Evolutionary conservation across 1,140 invertebrate species (phyloP).

Genomic region (Scaptomyza graminum): DNA sequence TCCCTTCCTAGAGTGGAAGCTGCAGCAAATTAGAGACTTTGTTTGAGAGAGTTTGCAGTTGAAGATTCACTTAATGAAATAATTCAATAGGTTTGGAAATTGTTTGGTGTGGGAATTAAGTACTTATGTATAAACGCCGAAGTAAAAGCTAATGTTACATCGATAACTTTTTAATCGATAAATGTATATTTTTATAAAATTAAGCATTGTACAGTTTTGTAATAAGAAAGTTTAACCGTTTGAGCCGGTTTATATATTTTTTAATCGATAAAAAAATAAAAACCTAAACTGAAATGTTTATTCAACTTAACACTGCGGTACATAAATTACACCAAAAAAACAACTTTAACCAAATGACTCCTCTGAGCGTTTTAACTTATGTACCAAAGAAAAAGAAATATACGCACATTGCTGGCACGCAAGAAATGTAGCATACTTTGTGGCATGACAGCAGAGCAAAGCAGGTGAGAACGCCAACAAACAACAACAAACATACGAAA

Average conservation of each 20-base stretch:
- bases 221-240: too few species aligned
- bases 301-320: too few species aligned
- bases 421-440: conserved; percentile 32
- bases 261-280: too few species aligned
- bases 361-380: conserved; percentile 14
- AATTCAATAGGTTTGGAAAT: not conserved
- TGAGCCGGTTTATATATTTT: too few species aligned
- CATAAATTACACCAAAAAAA: conserved; percentile 6
- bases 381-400: conserved; percentile 4
- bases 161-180: too few species aligned
- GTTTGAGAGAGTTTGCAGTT: not conserved
- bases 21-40: not conserved
- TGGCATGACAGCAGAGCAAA: conserved; percentile 15
- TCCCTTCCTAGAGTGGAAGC: too few species aligned
- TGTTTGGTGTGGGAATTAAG: too few species aligned
- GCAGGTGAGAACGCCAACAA: not conserved
- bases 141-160: too few species aligned
- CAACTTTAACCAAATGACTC: not conserved
- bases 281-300: too few species aligned
- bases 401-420: conserved; percentile 18
- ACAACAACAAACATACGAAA: not conserved
- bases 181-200: too few species aligned
- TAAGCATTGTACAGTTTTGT: too few species aligned
- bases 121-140: too few species aligned
- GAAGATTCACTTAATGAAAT: not conserved